phyloP scores from a whole-genome alignment of 2,113 vertebrate genomes.

The Ageneiosus marmoratus region DNA sequence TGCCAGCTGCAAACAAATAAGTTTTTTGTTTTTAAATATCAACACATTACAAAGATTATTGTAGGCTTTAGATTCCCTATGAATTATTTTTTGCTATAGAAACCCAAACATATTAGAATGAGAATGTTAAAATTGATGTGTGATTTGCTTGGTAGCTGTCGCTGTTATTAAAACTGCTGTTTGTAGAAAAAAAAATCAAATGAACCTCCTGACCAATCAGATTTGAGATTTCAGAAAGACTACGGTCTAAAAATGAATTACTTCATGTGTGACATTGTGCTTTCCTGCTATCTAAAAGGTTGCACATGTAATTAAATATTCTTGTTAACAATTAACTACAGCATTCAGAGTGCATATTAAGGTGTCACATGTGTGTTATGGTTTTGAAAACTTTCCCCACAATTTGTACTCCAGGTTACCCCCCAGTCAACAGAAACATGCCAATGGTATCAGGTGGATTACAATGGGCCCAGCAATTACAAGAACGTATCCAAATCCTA shows the following conservation, averaged over 20 bases:
- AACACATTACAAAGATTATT: no score
- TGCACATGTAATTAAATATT: no score
- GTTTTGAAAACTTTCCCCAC: neutral
- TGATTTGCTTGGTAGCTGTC: no score
- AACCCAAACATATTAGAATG: no score
- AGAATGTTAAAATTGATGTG: no score
- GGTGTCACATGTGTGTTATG: neutral
- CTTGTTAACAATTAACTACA: neutral
- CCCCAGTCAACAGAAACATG: conserved; percentile 83
- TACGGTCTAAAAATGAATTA: no score
- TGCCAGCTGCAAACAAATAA: no score
- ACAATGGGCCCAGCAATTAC: conserved; percentile 81
- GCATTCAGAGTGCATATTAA: neutral
- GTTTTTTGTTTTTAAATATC: no score
- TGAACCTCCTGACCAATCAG: no score
- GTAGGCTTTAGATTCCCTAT: no score
- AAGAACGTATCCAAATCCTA: conserved; percentile 74
- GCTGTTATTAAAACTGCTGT: neutral
- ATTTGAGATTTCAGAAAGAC: no score
- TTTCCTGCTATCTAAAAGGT: neutral
- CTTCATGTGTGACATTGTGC: neutral
- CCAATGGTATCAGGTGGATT: conserved; percentile 81
- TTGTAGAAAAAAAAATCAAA: neutral
- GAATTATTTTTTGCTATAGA: no score
- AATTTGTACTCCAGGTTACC: conserved; percentile 69